Evolutionary conservation across 2,888 invertebrate species (phyloP), one percentile per base, ranked within the genome.

Genomic region (Meliscaeva auricollis): DNA sequence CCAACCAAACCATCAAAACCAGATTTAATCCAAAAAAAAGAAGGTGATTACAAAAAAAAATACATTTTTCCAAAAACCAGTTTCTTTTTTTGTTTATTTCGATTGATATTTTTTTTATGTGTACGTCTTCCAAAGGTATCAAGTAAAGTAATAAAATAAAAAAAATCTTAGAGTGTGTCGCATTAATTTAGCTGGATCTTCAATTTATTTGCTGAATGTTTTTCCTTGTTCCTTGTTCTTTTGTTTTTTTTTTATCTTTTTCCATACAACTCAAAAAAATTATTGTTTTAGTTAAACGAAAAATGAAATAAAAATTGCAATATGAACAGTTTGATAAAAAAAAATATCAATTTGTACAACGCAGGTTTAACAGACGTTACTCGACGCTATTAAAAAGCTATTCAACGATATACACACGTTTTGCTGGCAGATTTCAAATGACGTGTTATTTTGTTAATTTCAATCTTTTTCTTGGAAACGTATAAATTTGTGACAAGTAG

Each of bases 181-280:
- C 76, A 85, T 80, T 72, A 80, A 80, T 80, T 80, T 72, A 60
- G 66, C 54, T 72, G 30, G 32, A 46, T 62, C 54, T 66, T 68
- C 66, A 32, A 20, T 68, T 58, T 54, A 6, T 62, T 74, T 70
- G 44, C 38, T 75, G 17, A 20, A 17, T 64, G 30, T 17, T 60
- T 68, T 22, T 60, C 26, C 30, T 78, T 70, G 60, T 38, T 22
- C 9, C 52, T 56, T 64, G 41, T 54, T 44, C 1, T 48, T 60
- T 35, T 17, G 2, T n/a, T 52, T 20, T 73, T 54, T 48, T 54
- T 26, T 46, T 64, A 15, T 20, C 13, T 52, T 6, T 13, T 5
- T 17, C 11, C 46, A 35, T 17, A 54, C 41, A 38, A 44, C 48
- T 62, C 6, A 35, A 5, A 56, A 17, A 17, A 38, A 60, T 22